Evolutionary conservation across 1,140 invertebrate species (phyloP), one percentile per base, ranked within the genome.

Genomic region (Aphelinus atriplicis): DNA sequence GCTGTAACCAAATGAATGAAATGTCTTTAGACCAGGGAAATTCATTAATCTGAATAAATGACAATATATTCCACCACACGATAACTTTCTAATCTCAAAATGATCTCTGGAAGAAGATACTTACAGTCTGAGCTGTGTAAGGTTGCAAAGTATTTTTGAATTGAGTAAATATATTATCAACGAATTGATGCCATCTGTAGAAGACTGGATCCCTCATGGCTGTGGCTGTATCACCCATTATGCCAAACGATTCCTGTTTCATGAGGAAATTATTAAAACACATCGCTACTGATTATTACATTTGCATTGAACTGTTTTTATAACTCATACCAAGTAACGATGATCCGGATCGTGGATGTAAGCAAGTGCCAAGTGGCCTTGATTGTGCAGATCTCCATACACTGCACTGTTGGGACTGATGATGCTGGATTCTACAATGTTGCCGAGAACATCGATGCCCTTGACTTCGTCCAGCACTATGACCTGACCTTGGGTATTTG

Each of bases 171-270:
- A 96, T 87, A 64, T 95, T 91, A 80, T 96, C 94, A 42, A 96
- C 89, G 79, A 92, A 93, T 3, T 92, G 91, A 79, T 96, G 95
- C 92, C 92, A 95, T 81, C 93, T 91, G 84, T 95, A 96, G 87
- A 96, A 96, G 7, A 94, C 86, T 0, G 95, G 95, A 85, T 96
- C 95, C 10, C 95, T 89, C 93, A 94, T 93, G 2, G 93, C 91
- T 9, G 93, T 94, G 0, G 92, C 90, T 0, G 91, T 88, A 80
- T 94, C 93, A 42, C 91, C 92, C 90, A 94, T 93, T 0, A 93
- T 89, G n/a, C 90, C 88, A 75, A 92, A 75, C 3, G 7, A 6
- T 56, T 75, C 73, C 73, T 75, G 55, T 1, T 26, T 26, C 26
- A 26, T 26, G 26, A 26, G 26, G 26, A 42, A 50, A 7, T 7